phyloP scores from a whole-genome alignment of 1,140 invertebrate genomes.

The Telenomus remus region DNA sequence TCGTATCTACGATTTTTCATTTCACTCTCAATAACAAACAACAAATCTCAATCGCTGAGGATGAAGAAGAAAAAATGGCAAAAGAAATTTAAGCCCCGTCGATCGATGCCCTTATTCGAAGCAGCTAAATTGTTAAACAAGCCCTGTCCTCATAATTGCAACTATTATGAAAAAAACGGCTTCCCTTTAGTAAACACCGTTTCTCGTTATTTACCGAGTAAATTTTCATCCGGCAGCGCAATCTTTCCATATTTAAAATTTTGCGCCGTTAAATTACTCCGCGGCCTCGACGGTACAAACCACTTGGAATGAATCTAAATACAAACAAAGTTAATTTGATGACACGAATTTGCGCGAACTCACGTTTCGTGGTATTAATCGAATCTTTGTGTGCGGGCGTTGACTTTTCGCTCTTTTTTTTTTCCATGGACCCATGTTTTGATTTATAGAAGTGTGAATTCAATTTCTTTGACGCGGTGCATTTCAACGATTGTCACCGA shows the following conservation, averaged over 20 bases:
- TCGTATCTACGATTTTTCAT: no score
- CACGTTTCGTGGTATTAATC: constrained; percentile 3
- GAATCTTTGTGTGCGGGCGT: background rate
- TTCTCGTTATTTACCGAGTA: constrained; percentile 2
- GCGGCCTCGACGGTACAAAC: constrained; percentile 3
- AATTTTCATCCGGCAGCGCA: constrained; percentile 5
- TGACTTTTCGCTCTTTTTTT: background rate
- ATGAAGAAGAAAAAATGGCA: no score
- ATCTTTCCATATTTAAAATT: constrained; percentile 11
- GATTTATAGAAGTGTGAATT: background rate
- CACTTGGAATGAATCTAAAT: constrained; percentile 27
- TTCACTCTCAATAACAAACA: no score
- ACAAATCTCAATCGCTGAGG: no score
- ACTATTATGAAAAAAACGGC: background rate
- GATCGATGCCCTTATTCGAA: no score
- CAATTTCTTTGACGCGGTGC: background rate
- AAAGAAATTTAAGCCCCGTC: no score
- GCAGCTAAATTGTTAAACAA: no score
- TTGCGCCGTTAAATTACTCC: constrained; percentile 1
- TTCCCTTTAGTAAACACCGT: background rate
- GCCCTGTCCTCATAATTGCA: background rate
- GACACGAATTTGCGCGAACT: background rate
- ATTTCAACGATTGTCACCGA: background rate
- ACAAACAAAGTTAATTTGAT: constrained; percentile 20
- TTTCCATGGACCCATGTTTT: background rate